Percentiles rank a stretch among this genome's conserved stretches.
Evolutionary conservation across 2,113 vertebrate species (phyloP).

Genomic region (Speoplatyrhinus poulsoni): DNA sequence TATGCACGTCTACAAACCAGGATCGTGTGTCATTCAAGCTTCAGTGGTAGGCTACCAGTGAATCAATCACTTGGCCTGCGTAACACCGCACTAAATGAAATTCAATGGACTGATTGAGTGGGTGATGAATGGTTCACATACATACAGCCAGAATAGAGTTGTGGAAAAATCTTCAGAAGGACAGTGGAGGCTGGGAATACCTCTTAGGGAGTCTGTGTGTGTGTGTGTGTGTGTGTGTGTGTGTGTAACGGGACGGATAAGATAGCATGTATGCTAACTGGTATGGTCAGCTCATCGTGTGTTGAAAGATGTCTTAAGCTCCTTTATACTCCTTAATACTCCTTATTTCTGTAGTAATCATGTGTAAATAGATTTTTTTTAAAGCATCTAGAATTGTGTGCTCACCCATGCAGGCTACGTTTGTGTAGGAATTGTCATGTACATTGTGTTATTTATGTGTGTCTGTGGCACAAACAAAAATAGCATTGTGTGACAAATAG

Average conservation of each 20-base stretch:
- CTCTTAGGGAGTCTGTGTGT: conserved; percentile 36
- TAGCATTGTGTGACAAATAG: too few species aligned
- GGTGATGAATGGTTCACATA: conserved; percentile 75
- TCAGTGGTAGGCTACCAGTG: conserved; percentile 73
- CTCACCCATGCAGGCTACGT: neutral
- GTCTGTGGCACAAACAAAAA: neutral
- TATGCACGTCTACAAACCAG: conserved; percentile 40
- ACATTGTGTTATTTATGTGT: neutral
- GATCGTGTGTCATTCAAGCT: conserved; percentile 78
- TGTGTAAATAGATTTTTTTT: too few species aligned
- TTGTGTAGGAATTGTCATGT: neutral
- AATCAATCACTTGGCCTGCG: conserved; percentile 77
- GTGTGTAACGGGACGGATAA: neutral
- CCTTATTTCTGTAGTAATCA: too few species aligned
- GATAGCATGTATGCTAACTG: too few species aligned
- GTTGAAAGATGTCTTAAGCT: too few species aligned
- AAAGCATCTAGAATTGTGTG: neutral
- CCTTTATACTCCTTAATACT: too few species aligned
- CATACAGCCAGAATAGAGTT: conserved; percentile 71
- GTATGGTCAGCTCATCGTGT: too few species aligned
- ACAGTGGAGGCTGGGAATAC: conserved; percentile 66
- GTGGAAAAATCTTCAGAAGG: conserved; percentile 69
- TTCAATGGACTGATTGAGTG: conserved; percentile 78
- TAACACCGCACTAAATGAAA: conserved; percentile 78
- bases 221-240: neutral